Evolutionary conservation across 2,888 invertebrate species (phyloP).

Genomic region (Icerya purchasi): DNA sequence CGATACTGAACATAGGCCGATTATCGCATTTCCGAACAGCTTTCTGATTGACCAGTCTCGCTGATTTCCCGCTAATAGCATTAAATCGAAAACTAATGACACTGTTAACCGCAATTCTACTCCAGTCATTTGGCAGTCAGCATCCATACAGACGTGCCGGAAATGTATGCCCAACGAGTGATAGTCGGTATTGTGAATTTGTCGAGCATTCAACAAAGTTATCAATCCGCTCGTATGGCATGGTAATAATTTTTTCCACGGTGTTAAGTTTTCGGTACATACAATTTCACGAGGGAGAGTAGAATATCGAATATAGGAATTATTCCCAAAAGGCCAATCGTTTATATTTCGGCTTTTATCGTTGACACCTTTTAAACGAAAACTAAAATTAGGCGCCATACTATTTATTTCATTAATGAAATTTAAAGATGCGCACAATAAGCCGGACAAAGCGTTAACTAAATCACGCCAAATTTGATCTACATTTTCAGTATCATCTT

Average conservation of each 20-base stretch:
- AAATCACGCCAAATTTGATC: slow-evolving; percentile 72
- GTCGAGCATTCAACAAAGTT: slow-evolving; percentile 67
- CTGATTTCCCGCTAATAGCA: slow-evolving; percentile 29
- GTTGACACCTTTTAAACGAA: slow-evolving; percentile 48
- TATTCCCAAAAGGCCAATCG: no score
- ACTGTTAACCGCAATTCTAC: slow-evolving; percentile 69
- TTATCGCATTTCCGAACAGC: slow-evolving; percentile 67
- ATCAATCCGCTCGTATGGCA: slow-evolving; percentile 80
- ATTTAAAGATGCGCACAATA: slow-evolving; percentile 89
- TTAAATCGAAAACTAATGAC: slow-evolving; percentile 65
- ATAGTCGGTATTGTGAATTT: slow-evolving; percentile 78
- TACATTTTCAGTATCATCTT: slow-evolving; percentile 36
- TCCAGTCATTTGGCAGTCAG: slow-evolving; percentile 35
- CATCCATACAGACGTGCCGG: slow-evolving; percentile 42
- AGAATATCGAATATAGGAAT: slow-evolving; percentile 50
- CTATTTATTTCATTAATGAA: slow-evolving; percentile 73
- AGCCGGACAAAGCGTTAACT: slow-evolving; percentile 74
- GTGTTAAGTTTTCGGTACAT: slow-evolving; percentile 96
- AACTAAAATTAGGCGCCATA: slow-evolving; percentile 58
- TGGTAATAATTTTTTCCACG: slow-evolving; percentile 91
- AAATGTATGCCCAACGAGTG: slow-evolving; percentile 76
- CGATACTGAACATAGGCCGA: slow-evolving; percentile 62
- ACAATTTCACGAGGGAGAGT: slow-evolving; percentile 88
- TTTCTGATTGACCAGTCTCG: slow-evolving; percentile 65
- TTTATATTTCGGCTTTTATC: slow-evolving; percentile 25